phyloP scores from a whole-genome alignment of 2,797 vertebrate species.

The Tadarida brasiliensis region DNA sequence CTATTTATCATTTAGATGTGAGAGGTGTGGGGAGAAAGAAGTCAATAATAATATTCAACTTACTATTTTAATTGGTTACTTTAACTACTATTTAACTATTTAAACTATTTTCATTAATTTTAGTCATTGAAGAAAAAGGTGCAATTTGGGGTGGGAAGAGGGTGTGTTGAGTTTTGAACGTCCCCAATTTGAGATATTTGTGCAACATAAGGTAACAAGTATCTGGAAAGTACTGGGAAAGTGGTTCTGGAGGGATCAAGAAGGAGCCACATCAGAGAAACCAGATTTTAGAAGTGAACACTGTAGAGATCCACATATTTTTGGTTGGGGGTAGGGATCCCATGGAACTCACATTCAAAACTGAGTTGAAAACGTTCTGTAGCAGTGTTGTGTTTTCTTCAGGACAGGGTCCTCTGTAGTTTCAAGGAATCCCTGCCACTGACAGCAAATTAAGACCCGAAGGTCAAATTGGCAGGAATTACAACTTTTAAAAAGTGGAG shows the following conservation, averaged over 20 bases:
- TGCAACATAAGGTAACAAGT: neutral
- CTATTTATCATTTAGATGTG: neutral
- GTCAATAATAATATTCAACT: neutral
- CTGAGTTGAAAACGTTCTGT: neutral
- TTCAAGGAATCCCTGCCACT: neutral
- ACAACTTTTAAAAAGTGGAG: conserved; percentile 30
- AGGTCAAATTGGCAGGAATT: neutral
- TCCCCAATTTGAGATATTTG: conserved; percentile 26
- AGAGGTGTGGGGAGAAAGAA: neutral
- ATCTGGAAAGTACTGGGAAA: neutral
- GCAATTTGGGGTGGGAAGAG: neutral
- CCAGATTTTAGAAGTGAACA: neutral
- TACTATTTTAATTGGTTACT: conserved; percentile 5
- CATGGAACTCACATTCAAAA: neutral
- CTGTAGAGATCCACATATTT: neutral
- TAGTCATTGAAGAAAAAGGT: neutral
- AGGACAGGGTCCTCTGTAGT: neutral
- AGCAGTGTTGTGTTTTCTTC: neutral
- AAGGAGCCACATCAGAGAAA: neutral
- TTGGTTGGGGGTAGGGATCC: neutral
- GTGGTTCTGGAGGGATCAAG: neutral
- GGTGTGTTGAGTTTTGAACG: neutral
- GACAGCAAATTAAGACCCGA: neutral
- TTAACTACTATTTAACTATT: neutral
- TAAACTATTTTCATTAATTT: conserved; percentile 9